Conservation (phyloP, 2,797 vertebrate species). For the Enteromius thamalakanensis region DNA sequence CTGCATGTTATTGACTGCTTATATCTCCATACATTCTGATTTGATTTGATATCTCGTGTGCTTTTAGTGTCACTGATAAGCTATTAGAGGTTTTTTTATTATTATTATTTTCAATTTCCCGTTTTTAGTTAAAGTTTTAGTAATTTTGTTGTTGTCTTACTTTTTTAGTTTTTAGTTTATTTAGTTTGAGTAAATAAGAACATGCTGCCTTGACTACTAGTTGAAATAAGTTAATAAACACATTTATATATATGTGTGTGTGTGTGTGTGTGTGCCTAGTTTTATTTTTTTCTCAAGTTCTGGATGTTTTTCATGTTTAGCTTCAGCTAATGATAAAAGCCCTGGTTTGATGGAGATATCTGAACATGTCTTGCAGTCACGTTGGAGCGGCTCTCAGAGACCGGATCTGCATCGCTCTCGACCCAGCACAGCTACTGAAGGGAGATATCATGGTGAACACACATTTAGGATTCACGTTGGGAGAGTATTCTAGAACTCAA, state of each 20-base stretch:
- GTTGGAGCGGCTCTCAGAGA: slow-evolving; percentile 82
- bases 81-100: not conserved
- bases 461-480: not conserved
- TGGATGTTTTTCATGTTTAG: not conserved
- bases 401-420: slow-evolving; percentile 83
- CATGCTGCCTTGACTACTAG: no score
- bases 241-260: no score
- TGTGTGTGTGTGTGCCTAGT: not conserved
- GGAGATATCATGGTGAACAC: slow-evolving; percentile 90
- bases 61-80: not conserved
- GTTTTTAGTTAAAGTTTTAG: not conserved
- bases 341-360: not conserved
- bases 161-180: no score
- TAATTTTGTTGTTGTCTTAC: not conserved
- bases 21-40: not conserved
- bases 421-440: slow-evolving; percentile 93
- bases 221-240: no score
- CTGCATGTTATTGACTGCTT: not conserved
- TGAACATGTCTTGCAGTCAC: slow-evolving; percentile 70
- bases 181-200: not conserved
- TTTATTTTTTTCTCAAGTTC: not conserved
- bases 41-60: not conserved
- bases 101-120: not conserved
- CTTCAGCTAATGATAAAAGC: not conserved
- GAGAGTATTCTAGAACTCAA: not conserved